Evolutionary conservation across 2,888 invertebrate species (phyloP), one percentile per base, ranked within the genome.

Genomic region (Euplexia lucipara): DNA sequence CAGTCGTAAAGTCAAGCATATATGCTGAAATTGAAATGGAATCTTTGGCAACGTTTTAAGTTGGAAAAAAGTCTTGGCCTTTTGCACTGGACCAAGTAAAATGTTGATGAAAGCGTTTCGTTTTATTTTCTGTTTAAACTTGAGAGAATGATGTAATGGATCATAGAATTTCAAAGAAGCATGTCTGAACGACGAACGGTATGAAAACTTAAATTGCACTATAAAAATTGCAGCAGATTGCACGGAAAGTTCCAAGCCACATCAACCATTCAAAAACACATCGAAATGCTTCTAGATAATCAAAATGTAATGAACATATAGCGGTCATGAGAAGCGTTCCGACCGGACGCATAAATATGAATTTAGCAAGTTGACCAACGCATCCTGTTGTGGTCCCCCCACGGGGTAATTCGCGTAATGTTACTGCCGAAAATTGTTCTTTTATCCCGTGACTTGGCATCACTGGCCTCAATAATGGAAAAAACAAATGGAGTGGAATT

Each of bases 311-410:
- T 80, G 70, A 70, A 75, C 66, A 75, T 70, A 59, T 61, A 70
- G 69, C 69, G 58, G 72, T 64, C 74, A 66, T 72, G 79, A 70
- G 78, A 80, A 71, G 54, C 47, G 57, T 49, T 51, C 37, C 63
- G 35, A 64, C 90, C 91, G 93, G 92, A 93, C 87, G 86, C 90
- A 93, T 93, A 93, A 93, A 92, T 92, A 89, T 86, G 84, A 88
- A 92, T 92, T 93, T 92, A 93, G 91, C 91, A 85, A 86, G 79
- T 78, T 83, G 86, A 84, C 86, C 85, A 84, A 69, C 77, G 83
- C 88, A 85, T 92, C 91, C 91, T 90, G 81, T 71, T 70, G 70
- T 41, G 59, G 34, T 45, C 74, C 66, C 79, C 77, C 69, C 51
- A 67, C 67, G 52, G 60, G 41, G 73, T 78, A 79, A 86, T 86